A percentile compares a stretch with the other conserved stretches of the same genome.
Conservation (phyloP, 2,888 invertebrate species). For the Criorhina ranunculi region DNA sequence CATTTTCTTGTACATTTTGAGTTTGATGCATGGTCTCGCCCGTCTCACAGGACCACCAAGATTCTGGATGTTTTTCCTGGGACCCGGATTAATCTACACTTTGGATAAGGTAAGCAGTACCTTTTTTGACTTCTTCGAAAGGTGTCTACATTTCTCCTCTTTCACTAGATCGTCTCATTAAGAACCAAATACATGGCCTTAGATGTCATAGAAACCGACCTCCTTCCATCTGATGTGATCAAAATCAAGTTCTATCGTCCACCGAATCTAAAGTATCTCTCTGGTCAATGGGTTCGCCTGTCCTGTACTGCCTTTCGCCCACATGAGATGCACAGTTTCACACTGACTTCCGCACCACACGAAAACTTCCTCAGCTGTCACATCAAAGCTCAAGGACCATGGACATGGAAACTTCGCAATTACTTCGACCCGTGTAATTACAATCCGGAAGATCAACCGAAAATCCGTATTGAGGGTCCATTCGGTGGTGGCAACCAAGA, state of each 20-base stretch:
- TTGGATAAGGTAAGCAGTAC: slow-evolving; percentile 88
- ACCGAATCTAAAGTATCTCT: slow-evolving; percentile 96
- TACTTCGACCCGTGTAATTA: slow-evolving; percentile 97
- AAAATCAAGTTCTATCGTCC: slow-evolving; percentile 98
- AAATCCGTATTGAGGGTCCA: slow-evolving; percentile 96
- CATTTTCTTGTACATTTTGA: slow-evolving; percentile 92
- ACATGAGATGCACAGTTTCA: slow-evolving; percentile 97
- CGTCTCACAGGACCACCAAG: slow-evolving; percentile 95
- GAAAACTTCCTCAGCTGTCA: slow-evolving; percentile 97
- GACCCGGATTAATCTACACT: slow-evolving; percentile 94
- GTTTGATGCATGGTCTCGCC: slow-evolving; percentile 95
- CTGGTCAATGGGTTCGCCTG: slow-evolving; percentile 97
- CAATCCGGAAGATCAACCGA: slow-evolving; percentile 93
- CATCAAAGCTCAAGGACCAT: slow-evolving; percentile 95
- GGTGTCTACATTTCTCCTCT: slow-evolving; percentile 2
- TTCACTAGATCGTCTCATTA: slow-evolving; percentile 91
- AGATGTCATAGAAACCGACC: slow-evolving; percentile 96
- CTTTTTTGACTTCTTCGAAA: not conserved
- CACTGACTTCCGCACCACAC: slow-evolving; percentile 97
- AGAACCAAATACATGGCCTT: slow-evolving; percentile 96
- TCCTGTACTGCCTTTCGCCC: slow-evolving; percentile 95
- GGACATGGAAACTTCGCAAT: slow-evolving; percentile 98
- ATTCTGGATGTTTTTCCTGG: slow-evolving; percentile 97
- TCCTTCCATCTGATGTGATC: slow-evolving; percentile 96
- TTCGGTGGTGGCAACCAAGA: slow-evolving; percentile 99